Evolutionary conservation across 2,113 vertebrate genomes (phyloP), one percentile per base, ranked within the genome.

Genomic region (Leptocoma aspasia): DNA sequence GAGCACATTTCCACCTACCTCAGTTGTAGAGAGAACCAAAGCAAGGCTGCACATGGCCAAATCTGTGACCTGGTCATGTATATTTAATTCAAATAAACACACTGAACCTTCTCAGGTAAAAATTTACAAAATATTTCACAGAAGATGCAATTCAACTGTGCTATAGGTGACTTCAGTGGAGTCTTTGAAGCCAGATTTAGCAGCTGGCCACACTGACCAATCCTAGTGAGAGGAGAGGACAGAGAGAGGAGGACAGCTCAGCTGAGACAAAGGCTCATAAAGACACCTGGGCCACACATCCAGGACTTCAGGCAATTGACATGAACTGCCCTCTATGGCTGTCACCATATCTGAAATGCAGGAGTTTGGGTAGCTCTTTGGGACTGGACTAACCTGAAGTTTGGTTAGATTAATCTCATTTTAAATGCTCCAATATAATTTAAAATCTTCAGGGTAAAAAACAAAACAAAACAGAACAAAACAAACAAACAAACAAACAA

Each of bases 11-110:
- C 45, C 59, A 53, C 44, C 60, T 42, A 33, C 2, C 68, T 19
- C 44, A 14, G 1, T 23, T 3, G 6, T 0, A 5, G 23, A 4
- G 30, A 3, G 26, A 75, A 23, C 19, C 37, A 64, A 22, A 18
- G 26, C 4, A 18, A n/a, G 44, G 49, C 66, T 45, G 33, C 37
- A 28, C 15, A 2, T 3, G 4, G 21, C 6, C 24, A 41, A 33
- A 26, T 20, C 35, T 23, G 24, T 10, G 24, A 54, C 41, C 15
- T 30, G 7, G 16, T 50, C 30, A 7, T 0, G 18, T 42, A 15
- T 7, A 7, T 37, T 45, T 35, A 19, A 71, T 59, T 37, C 45
- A 49, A 59, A 22, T 13, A 44, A 63, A 68, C 6, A 42, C n/a
- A n/a, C 13, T 16, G 33, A 49, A 53, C 8, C 5, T 10, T 53